Evolutionary conservation across 2,113 vertebrate species (phyloP).

Genomic region (Turnix velox): DNA sequence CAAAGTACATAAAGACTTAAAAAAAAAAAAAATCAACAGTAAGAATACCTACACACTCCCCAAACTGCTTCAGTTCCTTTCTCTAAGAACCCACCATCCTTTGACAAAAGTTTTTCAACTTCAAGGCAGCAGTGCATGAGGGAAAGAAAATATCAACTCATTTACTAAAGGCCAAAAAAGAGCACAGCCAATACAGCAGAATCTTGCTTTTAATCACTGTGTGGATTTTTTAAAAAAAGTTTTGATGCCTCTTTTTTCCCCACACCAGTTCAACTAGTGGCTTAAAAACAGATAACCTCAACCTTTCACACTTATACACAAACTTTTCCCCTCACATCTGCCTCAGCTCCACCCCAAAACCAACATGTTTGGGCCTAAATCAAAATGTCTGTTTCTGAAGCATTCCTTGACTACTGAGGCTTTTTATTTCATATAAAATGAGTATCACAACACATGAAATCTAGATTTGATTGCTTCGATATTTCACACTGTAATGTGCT

Average conservation of each 20-base stretch:
- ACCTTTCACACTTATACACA: not conserved
- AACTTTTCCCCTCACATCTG: not conserved
- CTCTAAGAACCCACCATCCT: not conserved
- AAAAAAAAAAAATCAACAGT: not conserved
- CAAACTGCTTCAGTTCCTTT: not conserved
- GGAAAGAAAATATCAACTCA: not conserved
- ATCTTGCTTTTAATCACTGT: not conserved
- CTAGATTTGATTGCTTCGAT: not conserved
- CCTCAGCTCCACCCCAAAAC: not conserved
- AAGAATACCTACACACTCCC: not conserved
- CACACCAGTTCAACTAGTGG: fast-evolving
- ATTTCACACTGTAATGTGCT: not conserved
- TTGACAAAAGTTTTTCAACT: not conserved
- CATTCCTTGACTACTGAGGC: not conserved
- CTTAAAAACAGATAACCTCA: not conserved
- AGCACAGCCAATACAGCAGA: not conserved
- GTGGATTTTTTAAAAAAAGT: not conserved
- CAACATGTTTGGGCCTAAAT: not conserved
- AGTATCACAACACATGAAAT: not conserved
- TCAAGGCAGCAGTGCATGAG: not conserved
- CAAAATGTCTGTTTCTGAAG: not conserved
- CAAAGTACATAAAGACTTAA: not conserved
- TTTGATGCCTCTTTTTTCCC: not conserved
- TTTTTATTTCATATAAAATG: not conserved
- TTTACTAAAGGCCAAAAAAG: not conserved